A percentile compares a stretch with the other conserved stretches of the same genome.
Evolutionary conservation across 2,888 invertebrate species (phyloP).

Genomic region (Poecilus cupreus): DNA sequence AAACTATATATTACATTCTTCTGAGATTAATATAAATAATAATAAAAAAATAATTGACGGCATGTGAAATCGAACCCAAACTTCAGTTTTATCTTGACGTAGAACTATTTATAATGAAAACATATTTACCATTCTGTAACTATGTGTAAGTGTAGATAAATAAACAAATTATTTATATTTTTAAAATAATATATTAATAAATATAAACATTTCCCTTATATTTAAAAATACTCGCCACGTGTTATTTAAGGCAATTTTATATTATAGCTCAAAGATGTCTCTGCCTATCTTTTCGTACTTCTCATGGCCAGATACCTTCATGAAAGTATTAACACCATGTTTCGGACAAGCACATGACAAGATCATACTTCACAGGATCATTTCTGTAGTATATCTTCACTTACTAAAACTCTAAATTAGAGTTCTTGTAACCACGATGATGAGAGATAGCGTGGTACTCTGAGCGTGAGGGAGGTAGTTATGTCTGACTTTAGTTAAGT

Average conservation of each 20-base stretch:
- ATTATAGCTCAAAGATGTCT: background rate
- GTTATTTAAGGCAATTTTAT: too few species aligned
- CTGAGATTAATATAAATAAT: background rate
- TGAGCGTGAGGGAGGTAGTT: conserved; percentile 27
- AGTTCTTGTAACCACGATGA: conserved; percentile 77
- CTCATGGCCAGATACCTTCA: background rate
- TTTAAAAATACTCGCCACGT: background rate
- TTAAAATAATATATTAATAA: background rate
- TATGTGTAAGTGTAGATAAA: too few species aligned
- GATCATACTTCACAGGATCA: conserved; percentile 79
- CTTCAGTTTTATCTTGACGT: too few species aligned
- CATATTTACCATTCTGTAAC: too few species aligned
- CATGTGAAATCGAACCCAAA: too few species aligned
- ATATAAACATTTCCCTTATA: background rate
- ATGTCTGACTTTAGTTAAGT: background rate
- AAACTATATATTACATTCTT: background rate
- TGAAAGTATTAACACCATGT: background rate
- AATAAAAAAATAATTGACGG: too few species aligned
- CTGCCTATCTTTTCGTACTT: background rate
- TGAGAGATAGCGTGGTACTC: conserved; percentile 71
- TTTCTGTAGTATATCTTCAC: conserved; percentile 80
- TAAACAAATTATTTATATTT: too few species aligned
- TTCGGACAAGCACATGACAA: conserved; percentile 60
- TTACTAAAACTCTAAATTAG: conserved; percentile 74
- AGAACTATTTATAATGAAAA: too few species aligned